phyloP scores from a whole-genome alignment of 37 sponge, comb jelly and placozoan species.

The Haliclona indistincta region DNA sequence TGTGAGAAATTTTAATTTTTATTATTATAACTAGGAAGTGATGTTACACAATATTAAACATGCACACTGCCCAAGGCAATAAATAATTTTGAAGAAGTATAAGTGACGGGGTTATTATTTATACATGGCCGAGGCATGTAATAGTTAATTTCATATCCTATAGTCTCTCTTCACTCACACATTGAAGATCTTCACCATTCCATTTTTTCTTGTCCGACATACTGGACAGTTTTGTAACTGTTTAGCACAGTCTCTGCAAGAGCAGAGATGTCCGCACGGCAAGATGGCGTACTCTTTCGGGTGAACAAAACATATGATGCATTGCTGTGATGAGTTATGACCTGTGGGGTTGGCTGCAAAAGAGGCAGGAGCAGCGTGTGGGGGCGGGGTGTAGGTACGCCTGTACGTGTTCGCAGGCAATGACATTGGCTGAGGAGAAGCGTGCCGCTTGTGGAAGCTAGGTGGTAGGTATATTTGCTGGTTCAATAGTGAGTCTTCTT shows the following conservation, averaged over 20 bases:
- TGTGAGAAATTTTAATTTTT: too few relatives aligned
- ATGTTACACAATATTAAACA: too few relatives aligned
- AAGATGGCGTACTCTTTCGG: slow-evolving; percentile 47
- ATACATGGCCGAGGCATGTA: too few relatives aligned
- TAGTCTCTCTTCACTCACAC: too few relatives aligned
- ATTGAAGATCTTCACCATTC: slow-evolving; percentile 24
- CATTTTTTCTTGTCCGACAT: slow-evolving; percentile 13
- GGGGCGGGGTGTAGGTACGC: not conserved
- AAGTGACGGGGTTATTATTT: too few relatives aligned
- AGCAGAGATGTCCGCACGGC: slow-evolving; percentile 67
- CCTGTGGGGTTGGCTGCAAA: not conserved
- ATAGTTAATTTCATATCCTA: too few relatives aligned
- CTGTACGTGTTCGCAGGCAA: not conserved
- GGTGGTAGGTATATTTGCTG: too few relatives aligned
- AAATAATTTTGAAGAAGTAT: too few relatives aligned
- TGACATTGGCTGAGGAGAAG: too few relatives aligned
- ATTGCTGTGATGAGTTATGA: not conserved
- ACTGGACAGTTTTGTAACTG: slow-evolving; percentile 38
- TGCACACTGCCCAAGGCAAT: too few relatives aligned
- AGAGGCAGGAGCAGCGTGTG: not conserved
- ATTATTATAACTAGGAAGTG: too few relatives aligned
- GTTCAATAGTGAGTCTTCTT: too few relatives aligned
- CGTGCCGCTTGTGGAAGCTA: not conserved
- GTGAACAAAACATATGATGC: slow-evolving; percentile 59
- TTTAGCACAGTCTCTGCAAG: slow-evolving; percentile 49